phyloP scores from a whole-genome alignment of 2,797 vertebrate genomes.

The Pachyuromys duprasi region DNA sequence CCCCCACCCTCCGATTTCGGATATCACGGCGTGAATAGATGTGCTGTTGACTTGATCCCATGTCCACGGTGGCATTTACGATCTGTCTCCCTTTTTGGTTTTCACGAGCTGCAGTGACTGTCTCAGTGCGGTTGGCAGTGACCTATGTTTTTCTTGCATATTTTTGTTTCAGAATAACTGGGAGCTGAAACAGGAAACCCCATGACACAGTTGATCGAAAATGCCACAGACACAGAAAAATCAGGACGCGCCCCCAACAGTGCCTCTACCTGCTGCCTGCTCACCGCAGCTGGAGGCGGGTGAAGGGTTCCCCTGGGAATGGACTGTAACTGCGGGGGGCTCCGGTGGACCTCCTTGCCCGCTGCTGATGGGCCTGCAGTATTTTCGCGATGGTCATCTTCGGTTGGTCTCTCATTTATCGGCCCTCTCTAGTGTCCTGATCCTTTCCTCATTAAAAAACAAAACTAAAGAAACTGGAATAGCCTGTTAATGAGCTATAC shows the following conservation, averaged over 20 bases:
- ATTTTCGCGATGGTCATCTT: neutral
- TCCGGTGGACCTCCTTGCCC: neutral
- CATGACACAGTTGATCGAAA: constrained; percentile 81
- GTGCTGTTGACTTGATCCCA: constrained; percentile 42
- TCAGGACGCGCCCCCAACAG: constrained; percentile 64
- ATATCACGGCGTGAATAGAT: constrained; percentile 40
- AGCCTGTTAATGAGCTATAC: constrained; percentile 27
- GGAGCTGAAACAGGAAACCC: constrained; percentile 85
- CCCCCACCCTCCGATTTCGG: neutral
- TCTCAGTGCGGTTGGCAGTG: constrained; percentile 75
- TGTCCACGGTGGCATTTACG: neutral
- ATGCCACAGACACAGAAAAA: constrained; percentile 80
- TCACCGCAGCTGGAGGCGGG: constrained; percentile 16
- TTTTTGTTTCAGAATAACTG: constrained; percentile 86
- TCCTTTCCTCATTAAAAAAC: constrained; percentile 63
- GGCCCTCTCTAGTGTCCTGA: neutral
- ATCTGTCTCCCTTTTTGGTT: constrained; percentile 73
- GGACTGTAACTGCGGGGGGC: neutral
- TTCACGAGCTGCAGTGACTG: constrained; percentile 61
- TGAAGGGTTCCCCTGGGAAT: neutral
- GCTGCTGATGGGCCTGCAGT: neutral
- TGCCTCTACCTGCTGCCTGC: constrained; percentile 46
- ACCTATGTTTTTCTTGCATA: constrained; percentile 83
- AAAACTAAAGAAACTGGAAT: constrained; percentile 42
- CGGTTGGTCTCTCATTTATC: neutral